A percentile compares a stretch with the other conserved stretches of the same genome.
phyloP scores from a whole-genome alignment of 2,113 vertebrate species.

The Amia ocellicauda region DNA sequence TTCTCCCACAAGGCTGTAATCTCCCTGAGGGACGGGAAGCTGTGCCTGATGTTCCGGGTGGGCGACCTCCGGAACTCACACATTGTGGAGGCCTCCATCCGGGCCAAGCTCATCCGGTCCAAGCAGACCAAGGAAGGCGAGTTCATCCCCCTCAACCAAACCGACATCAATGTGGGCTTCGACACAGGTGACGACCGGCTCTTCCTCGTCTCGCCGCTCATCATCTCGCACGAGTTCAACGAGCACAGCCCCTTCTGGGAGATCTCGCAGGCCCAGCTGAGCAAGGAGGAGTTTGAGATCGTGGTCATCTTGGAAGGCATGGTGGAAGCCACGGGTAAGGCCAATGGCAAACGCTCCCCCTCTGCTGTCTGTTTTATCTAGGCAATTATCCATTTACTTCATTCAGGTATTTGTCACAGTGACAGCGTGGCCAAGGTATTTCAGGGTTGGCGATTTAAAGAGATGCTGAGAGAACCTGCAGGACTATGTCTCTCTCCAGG shows the following conservation, averaged over 20 bases:
- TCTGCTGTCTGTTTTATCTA: too few species aligned
- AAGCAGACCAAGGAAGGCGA: constrained; percentile 76
- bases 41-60: constrained; percentile 77
- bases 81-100: constrained; percentile 70
- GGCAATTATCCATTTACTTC: too few species aligned
- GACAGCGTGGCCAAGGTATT: too few species aligned
- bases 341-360: too few species aligned
- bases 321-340: constrained; percentile 74
- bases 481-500: too few species aligned
- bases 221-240: constrained; percentile 76
- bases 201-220: constrained; percentile 71
- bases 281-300: constrained; percentile 71
- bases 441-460: too few species aligned
- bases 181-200: constrained; percentile 74
- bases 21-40: constrained; percentile 60
- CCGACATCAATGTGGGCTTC: constrained; percentile 73
- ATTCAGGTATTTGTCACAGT: too few species aligned
- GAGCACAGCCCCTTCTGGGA: constrained; percentile 76
- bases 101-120: constrained; percentile 64
- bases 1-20: constrained; percentile 71
- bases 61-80: constrained; percentile 74
- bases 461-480: too few species aligned
- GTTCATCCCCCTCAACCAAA: constrained; percentile 76
- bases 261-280: constrained; percentile 62
- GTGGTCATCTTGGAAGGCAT: constrained; percentile 76